Evolutionary conservation across 1,140 invertebrate genomes (phyloP).

Genomic region (Fopius arisanus): DNA sequence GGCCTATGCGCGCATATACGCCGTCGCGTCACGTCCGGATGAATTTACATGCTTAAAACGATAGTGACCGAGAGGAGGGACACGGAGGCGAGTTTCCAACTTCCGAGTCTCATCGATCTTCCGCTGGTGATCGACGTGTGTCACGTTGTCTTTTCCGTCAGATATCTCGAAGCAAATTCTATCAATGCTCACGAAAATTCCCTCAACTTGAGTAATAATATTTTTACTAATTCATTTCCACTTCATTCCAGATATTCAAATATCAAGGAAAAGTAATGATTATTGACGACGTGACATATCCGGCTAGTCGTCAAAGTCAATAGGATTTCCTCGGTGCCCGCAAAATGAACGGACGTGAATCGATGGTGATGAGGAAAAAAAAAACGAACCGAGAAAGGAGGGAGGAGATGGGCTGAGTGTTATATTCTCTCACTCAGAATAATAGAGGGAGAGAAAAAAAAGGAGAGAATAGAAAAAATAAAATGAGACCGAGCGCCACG

Average conservation of each 20-base stretch:
- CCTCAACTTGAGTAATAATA: no score
- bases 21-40: slow-evolving; percentile 61
- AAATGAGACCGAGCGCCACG: slow-evolving; percentile 13
- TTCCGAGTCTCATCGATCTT: slow-evolving; percentile 27
- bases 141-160: neutral
- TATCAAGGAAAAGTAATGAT: neutral
- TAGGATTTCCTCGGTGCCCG: slow-evolving; percentile 22
- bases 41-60: slow-evolving; percentile 62
- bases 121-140: slow-evolving; percentile 9
- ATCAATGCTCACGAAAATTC: neutral
- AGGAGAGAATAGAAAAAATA: neutral
- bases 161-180: neutral
- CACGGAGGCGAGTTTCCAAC: slow-evolving; percentile 42
- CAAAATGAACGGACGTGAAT: slow-evolving; percentile 28
- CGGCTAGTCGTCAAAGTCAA: neutral
- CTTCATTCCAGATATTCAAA: neutral
- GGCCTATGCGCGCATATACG: slow-evolving; percentile 51
- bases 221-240: no score
- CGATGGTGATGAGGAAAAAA: slow-evolving; percentile 2
- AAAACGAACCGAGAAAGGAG: neutral
- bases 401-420: neutral
- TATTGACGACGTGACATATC: neutral
- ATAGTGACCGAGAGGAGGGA: slow-evolving; percentile 41
- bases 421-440: neutral
- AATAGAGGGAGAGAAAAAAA: slow-evolving; percentile 15